Percentiles rank a stretch among this genome's conserved stretches.
Evolutionary conservation across 2,113 vertebrate genomes (phyloP).

Genomic region (Lonchura striata): DNA sequence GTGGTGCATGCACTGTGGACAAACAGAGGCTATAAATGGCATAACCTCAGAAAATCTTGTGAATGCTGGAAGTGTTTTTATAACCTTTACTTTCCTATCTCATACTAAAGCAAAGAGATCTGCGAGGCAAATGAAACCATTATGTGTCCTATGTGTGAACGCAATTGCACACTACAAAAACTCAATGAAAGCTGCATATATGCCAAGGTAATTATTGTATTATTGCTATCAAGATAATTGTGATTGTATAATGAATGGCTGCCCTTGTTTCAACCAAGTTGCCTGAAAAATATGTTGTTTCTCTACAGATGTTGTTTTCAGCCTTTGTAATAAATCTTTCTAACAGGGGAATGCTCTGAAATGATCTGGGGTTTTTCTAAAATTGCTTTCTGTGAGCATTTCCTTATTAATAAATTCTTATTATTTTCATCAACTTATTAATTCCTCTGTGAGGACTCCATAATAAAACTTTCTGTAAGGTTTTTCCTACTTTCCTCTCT

Average conservation of each 20-base stretch:
- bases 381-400: background rate
- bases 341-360: background rate
- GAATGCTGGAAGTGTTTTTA: background rate
- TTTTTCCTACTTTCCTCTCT: background rate
- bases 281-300: background rate
- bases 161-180: slow-evolving; percentile 87
- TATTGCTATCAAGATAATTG: background rate
- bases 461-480: background rate
- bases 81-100: slow-evolving; percentile 18
- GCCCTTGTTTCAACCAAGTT: background rate
- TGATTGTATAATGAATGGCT: background rate
- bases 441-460: background rate
- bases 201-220: slow-evolving; percentile 83
- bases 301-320: background rate
- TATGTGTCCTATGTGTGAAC: slow-evolving; percentile 97
- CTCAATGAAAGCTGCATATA: slow-evolving; percentile 96
- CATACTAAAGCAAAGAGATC: slow-evolving; percentile 87
- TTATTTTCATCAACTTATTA: background rate
- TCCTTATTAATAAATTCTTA: background rate
- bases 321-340: background rate
- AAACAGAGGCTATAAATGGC: background rate
- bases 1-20: background rate
- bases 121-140: slow-evolving; percentile 91
- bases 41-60: background rate
- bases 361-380: background rate